phyloP scores from a whole-genome alignment of 2,797 vertebrate species.

The Natrix natrix region DNA sequence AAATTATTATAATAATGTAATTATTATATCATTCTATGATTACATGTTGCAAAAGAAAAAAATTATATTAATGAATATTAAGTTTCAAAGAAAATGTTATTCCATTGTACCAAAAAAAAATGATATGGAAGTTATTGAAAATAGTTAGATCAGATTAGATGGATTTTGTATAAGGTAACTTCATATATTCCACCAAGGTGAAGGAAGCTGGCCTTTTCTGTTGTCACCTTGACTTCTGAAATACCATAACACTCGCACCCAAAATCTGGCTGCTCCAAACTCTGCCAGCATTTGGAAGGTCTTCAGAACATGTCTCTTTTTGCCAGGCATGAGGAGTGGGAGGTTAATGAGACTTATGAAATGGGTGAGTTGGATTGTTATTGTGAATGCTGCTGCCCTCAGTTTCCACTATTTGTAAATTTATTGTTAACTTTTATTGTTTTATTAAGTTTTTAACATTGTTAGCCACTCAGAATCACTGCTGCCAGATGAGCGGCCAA shows the following conservation, averaged over 20 bases:
- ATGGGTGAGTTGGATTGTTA: not conserved
- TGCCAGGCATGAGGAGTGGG: not conserved
- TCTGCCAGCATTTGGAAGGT: not conserved
- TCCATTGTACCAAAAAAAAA: not conserved
- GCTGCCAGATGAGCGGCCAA: not conserved
- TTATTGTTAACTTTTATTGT: not conserved
- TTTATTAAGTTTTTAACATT: not conserved
- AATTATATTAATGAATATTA: not conserved
- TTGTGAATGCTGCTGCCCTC: not conserved
- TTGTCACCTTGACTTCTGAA: not conserved
- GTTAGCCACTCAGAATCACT: not conserved
- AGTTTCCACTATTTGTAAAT: not conserved
- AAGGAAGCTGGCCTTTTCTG: not conserved
- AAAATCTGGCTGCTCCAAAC: not conserved
- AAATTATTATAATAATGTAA: not conserved
- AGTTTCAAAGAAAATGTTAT: conserved; percentile 1
- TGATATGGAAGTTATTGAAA: not conserved
- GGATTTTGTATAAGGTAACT: not conserved
- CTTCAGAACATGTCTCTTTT: not conserved
- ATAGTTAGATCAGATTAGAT: not conserved
- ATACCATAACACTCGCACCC: not conserved
- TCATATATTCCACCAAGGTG: not conserved
- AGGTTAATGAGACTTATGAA: not conserved
- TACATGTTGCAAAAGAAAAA: not conserved
- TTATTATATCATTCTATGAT: not conserved